Percentiles rank a stretch among this genome's conserved stretches.
phyloP scores from a whole-genome alignment of 2,113 vertebrate genomes.

The Microcebus ravelobensis region DNA sequence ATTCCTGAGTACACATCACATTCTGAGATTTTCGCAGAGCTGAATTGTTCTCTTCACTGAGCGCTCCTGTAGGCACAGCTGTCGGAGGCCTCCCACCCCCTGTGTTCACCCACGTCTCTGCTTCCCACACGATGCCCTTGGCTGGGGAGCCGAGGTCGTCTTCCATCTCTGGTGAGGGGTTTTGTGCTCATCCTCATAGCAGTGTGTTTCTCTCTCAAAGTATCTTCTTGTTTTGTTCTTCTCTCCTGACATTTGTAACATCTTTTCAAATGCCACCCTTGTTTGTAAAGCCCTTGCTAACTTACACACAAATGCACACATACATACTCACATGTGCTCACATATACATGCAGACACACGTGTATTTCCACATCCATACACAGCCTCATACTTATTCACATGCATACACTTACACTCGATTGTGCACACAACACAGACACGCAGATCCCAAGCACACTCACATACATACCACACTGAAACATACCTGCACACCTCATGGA shows the following conservation, averaged over 20 bases:
- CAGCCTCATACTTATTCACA: neutral
- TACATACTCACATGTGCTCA: too few relatives aligned
- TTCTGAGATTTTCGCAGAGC: neutral
- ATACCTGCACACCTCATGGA: neutral
- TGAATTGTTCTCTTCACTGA: too few relatives aligned
- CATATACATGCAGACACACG: neutral
- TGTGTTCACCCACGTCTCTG: rapidly evolving
- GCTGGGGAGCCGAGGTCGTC: too few relatives aligned
- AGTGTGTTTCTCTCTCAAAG: rapidly evolving
- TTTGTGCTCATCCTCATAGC: rapidly evolving
- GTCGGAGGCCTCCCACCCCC: neutral
- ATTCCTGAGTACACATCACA: too few relatives aligned
- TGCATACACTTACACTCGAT: neutral
- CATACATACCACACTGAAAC: neutral
- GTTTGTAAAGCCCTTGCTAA: neutral
- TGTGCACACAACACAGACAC: neutral
- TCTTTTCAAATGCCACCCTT: neutral
- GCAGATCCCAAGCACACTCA: too few relatives aligned
- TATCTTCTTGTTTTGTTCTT: neutral
- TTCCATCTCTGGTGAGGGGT: rapidly evolving
- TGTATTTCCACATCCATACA: neutral
- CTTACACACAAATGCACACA: rapidly evolving
- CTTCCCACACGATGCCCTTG: rapidly evolving
- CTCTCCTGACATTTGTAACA: neutral
- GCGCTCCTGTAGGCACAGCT: too few relatives aligned